Base-by-base conservation (phyloP, 2,888 invertebrate species). In the Aleiodes alternator region DNA sequence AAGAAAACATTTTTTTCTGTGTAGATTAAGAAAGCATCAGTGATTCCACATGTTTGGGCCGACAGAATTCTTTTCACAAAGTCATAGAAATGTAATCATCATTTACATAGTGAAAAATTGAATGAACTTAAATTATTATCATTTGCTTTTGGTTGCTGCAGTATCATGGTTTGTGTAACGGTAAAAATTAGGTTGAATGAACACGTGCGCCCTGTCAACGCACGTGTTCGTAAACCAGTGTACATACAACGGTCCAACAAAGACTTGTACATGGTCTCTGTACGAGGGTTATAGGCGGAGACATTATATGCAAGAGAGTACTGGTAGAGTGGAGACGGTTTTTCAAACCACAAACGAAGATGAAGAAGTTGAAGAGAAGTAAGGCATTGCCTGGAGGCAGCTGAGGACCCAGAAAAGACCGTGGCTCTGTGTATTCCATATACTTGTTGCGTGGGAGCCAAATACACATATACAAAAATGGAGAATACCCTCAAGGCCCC, bases 361-460 rank as follows among this genome's bases (percentile, higher is more conserved):
- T 29, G 75, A 73, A 74, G 70, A 76, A 68, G 72, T 68, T 51
- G 72, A 16, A 74, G 74, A 76, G 66, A 80, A 77, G 78, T 78
- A 71, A 79, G 74, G 77, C 80, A 77, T 73, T 64, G 57, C 66
- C 75, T 75, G 23, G 75, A 79, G 79, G 79, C 79, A 76, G 59
- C 73, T 16, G 4, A 11, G 48, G 79, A 76, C 77, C 79, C 77
- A 79, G 80, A 80, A 80, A 80, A 53, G 59, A 50, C 23, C 55
- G 31, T 61, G 56, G 76, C 61, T 74, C 70, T 23, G 23, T 72
- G 79, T 59, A 75, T 72, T 73, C 76, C 38, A 6, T 38, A 61
- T 61, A 68, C 76, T 78, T 77, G 43, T 78, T 80, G 82, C 80
- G 82, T 82, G 81, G 82, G 82, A 81, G 79, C 75, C 53, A 9